Evolutionary conservation across 2,888 invertebrate genomes (phyloP), one percentile per base, ranked within the genome.

Genomic region (Sclerodermus sp.): DNA sequence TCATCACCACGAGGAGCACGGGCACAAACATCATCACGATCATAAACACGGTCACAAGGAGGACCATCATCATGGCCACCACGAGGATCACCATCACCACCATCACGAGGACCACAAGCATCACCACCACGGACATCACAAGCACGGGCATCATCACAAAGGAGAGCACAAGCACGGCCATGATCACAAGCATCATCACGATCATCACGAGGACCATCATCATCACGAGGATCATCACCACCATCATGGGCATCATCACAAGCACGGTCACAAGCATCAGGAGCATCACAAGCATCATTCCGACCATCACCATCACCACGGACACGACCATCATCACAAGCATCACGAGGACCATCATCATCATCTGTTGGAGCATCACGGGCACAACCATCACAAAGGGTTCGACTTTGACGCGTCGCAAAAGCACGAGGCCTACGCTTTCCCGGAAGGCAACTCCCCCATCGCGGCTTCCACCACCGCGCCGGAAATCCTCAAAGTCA

Each of bases 201-300:
- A 42, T n/a, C 63, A 62, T 46, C 52, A 61, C 17, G 54, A 62
- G 32, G 60, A 60, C 0, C 70, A 70, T 38, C 46, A 66, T 3
- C 71, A 71, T 30, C 55, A 67, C 14, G 70, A 70, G 18, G 57
- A 64, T 1, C 74, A 74, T 45, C 60, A 73, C 29, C 73, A 74
- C n/a, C 64, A 56, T 17, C 62, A 60, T 12, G 53, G 55, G 1
- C 68, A 67, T 18, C 58, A 60, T 2, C 69, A 70, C 34, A 64
- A 67, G 1, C 65, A 72, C 3, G 57, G 54, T 0, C 68, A 70
- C 40, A 52, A 64, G 2, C 73, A 72, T 45, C 58, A 69, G n/a
- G 66, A 67, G 14, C 60, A 47, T 2, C 74, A 73, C 47, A 55
- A 67, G 8, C 67, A 70, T 51, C 55, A 59, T n/a, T 62, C 70